Base-by-base conservation (phyloP, 1,140 invertebrate genomes). In the Drosophila ficusphila region DNA sequence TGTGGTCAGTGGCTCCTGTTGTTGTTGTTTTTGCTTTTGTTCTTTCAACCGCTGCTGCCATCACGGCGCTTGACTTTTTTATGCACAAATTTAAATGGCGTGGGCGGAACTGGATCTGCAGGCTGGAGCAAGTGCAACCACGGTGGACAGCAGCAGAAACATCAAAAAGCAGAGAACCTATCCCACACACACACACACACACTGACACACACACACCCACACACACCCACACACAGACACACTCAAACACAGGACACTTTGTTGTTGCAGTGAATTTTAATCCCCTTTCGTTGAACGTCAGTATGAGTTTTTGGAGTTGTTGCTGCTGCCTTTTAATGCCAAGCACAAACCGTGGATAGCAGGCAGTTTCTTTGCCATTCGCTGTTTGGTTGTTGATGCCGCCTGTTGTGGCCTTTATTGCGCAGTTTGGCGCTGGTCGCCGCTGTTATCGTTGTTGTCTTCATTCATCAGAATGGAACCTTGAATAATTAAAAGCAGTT, bases 391-490 rank as follows among this genome's bases (percentile, higher is more conserved):
- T 67, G 61, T 4, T 36, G 21, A 3, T 27, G 38, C 31, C 27
- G 41, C 31, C 14, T 14, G 38, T 38, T 77, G 79, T 58, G 72
- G 85, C 79, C 67, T 79, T 85, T 89, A 75, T 88, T 83, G 75
- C 79, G 65, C 86, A 57, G 79, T 86, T 90, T 79, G 76, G 72
- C 76, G 67, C 52, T 86, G 72, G 75, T 60, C 52, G 68, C 48
- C 51, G 64, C 68, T 64, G 81, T 79, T 85, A 68, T 72, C 68
- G 78, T 69, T 79, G 61, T 81, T 89, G 86, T 89, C 82, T 83
- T 89, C 83, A 89, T 89, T 89, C 83, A 89, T 89, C 83, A 89
- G 83, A 89, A 89, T 89, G 83, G 83, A 89, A 89, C 83, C 83
- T 89, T 89, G 83, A 89, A 89, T 89, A 89, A 89, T 89, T 89